These are phyloP conservation scores for Amiota minor DNA, from an alignment of 2,888 invertebrate genomes.

Conservation along the genomic window DNA sequence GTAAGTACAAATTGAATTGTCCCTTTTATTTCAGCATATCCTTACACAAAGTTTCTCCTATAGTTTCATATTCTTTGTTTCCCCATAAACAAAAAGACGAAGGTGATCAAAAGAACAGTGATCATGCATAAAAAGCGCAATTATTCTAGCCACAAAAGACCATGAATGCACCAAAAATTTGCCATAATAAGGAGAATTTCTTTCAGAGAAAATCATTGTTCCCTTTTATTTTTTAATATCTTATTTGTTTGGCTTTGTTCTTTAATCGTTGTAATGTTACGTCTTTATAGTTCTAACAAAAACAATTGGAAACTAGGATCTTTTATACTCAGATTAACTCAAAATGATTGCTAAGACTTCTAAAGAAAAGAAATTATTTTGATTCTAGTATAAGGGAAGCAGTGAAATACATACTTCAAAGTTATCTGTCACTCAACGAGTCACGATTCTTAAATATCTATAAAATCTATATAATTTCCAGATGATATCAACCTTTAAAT, in stretches of 20 bases:
- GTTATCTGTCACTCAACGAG: too few relatives aligned
- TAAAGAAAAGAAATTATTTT: too few relatives aligned
- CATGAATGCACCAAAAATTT: slow-evolving; percentile 57
- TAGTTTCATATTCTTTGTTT: too few relatives aligned
- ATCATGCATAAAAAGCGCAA: slow-evolving; percentile 60
- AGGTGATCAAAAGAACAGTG: slow-evolving; percentile 12
- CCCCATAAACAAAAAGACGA: too few relatives aligned
- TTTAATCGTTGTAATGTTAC: slow-evolving; percentile 62
- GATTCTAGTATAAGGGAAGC: too few relatives aligned
- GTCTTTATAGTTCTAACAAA: slow-evolving; percentile 25
- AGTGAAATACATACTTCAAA: too few relatives aligned
- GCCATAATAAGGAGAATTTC: slow-evolving; percentile 64
- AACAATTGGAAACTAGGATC: background rate
- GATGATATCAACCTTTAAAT: too few relatives aligned
- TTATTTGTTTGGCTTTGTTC: slow-evolving; percentile 43
- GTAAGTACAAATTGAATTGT: slow-evolving; percentile 17
- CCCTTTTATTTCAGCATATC: slow-evolving; percentile 24
- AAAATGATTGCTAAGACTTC: too few relatives aligned
- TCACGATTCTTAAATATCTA: too few relatives aligned
- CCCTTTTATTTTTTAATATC: slow-evolving; percentile 20
- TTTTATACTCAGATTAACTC: too few relatives aligned
- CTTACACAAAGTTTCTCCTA: too few relatives aligned
- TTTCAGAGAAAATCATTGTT: slow-evolving; percentile 41
- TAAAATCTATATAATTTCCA: too few relatives aligned
- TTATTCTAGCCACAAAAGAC: slow-evolving; percentile 58